Evolutionary conservation across 2,797 vertebrate genomes (phyloP).

Genomic region (Alcedo atthis): DNA sequence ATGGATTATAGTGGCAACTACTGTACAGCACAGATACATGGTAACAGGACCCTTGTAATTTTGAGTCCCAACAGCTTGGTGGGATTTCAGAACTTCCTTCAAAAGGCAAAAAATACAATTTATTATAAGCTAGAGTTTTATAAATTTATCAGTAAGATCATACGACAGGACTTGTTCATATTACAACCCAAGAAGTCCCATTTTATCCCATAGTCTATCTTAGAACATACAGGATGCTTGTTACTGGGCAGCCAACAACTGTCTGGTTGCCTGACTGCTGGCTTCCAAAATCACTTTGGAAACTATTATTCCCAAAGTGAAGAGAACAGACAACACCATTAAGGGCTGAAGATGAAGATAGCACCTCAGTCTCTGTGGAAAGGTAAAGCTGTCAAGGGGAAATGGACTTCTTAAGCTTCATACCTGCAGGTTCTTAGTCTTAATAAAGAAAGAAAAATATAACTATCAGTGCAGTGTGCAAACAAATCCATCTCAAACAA

Average conservation of each 20-base stretch:
- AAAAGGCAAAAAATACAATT: not conserved
- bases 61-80: not conserved
- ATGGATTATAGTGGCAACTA: not conserved
- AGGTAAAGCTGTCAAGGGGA: not conserved
- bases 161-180: not conserved
- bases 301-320: not conserved
- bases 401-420: not conserved
- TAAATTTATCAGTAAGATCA: not conserved
- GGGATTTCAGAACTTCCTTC: not conserved
- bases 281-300: not conserved
- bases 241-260: not conserved
- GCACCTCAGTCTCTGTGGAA: not conserved
- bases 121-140: not conserved
- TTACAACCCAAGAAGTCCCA: not conserved
- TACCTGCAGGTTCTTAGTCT: not conserved
- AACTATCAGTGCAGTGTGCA: not conserved
- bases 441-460: constrained; percentile 1
- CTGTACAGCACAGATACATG: fast-evolving
- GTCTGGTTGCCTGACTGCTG: not conserved
- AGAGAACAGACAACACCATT: not conserved
- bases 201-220: fast-evolving
- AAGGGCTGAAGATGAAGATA: not conserved
- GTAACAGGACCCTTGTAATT: not conserved
- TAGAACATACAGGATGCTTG: not conserved
- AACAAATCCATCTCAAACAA: constrained; percentile 13